phyloP scores from a whole-genome alignment of 1,140 invertebrate species.

The Spodoptera frugiperda region DNA sequence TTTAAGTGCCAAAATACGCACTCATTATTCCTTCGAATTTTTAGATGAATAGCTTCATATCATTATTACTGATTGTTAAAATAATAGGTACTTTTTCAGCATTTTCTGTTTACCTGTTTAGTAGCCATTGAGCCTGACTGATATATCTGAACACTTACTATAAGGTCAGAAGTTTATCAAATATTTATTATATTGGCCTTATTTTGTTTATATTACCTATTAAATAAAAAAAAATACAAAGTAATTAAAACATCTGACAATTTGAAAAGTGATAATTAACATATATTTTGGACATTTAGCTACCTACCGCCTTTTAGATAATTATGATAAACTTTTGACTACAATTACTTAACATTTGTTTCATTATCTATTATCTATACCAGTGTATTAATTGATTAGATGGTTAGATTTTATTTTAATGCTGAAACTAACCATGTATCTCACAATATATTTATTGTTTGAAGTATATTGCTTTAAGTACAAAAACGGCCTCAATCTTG shows the following conservation, averaged over 20 bases:
- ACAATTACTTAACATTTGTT: conserved; percentile 11
- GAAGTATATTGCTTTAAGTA: conserved; percentile 47
- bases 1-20: too few relatives aligned
- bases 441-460: background rate
- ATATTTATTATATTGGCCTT: too few relatives aligned
- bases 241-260: too few relatives aligned
- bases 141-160: background rate
- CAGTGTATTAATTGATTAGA: conserved; percentile 52
- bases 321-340: conserved; percentile 35
- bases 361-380: conserved; percentile 5
- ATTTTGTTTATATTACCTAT: too few relatives aligned
- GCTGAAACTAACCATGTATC: conserved; percentile 36
- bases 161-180: conserved; percentile 26
- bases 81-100: too few relatives aligned
- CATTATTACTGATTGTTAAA: too few relatives aligned
- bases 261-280: too few relatives aligned
- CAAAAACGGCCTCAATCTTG: conserved; percentile 49
- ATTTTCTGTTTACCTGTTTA: background rate
- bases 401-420: conserved; percentile 32
- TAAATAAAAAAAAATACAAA: too few relatives aligned
- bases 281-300: too few relatives aligned
- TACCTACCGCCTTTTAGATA: too few relatives aligned
- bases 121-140: conserved; percentile 4
- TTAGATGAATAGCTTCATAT: too few relatives aligned
- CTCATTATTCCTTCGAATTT: too few relatives aligned